Evolutionary conservation across 30 jellyfish, hydroid and myxozoan genomes (phyloP).

Genomic region (Turritopsis rubra): DNA sequence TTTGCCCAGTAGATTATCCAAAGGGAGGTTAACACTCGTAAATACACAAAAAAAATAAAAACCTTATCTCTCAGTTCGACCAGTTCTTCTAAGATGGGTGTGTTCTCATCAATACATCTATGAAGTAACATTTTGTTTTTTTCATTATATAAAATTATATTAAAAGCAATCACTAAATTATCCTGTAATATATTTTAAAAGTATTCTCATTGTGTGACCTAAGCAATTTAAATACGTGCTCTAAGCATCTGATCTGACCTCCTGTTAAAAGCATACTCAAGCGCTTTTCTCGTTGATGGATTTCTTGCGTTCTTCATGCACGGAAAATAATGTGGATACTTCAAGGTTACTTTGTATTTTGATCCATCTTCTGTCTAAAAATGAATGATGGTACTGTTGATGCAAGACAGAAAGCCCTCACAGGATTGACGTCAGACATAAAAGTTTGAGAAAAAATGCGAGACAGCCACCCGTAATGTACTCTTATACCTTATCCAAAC

Average conservation of each 20-base stretch:
- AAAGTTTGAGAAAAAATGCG: too few species aligned
- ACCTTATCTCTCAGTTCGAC: slow-evolving; percentile 61
- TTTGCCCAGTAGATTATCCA: too few species aligned
- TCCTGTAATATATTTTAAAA: too few species aligned
- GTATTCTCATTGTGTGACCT: too few species aligned
- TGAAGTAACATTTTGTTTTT: neutral
- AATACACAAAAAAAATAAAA: neutral
- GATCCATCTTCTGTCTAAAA: slow-evolving; percentile 41
- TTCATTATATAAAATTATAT: too few species aligned
- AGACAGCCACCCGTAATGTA: neutral
- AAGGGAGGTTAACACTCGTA: neutral
- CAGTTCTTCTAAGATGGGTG: slow-evolving; percentile 74
- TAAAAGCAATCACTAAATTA: too few species aligned
- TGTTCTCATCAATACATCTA: slow-evolving; percentile 66
- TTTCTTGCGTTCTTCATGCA: slow-evolving; percentile 58
- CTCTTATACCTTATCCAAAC: slow-evolving; percentile 44
- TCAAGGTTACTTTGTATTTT: slow-evolving; percentile 56
- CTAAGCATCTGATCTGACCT: neutral
- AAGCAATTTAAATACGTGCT: neutral
- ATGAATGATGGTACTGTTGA: neutral
- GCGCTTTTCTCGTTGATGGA: slow-evolving; percentile 58
- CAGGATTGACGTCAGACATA: too few species aligned
- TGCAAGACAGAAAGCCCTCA: neutral
- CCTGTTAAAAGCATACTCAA: slow-evolving; percentile 66
- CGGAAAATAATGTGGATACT: slow-evolving; percentile 90